A percentile compares a stretch with the other conserved stretches of the same genome.
Evolutionary conservation across 2,797 vertebrate species (phyloP).

Genomic region (Pyrocephalus nanus): DNA sequence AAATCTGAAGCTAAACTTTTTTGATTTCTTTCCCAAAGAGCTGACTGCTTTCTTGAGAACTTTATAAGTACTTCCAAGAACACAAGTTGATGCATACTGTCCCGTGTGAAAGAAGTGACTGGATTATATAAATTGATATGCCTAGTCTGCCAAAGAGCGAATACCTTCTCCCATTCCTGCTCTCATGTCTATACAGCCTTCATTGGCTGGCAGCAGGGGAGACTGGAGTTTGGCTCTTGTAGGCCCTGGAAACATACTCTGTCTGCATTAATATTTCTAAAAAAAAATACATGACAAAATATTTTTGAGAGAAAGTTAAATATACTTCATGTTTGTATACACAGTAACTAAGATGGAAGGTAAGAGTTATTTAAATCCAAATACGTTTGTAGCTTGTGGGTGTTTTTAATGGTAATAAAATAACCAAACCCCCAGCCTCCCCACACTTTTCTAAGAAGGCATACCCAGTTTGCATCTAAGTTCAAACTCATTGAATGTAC

Average conservation of each 20-base stretch:
- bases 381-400: neutral
- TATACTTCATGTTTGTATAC: neutral
- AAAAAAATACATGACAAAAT: constrained; percentile 2
- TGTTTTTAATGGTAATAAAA: neutral
- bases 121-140: constrained; percentile 32
- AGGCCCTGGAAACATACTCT: neutral
- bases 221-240: constrained; percentile 19
- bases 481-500: neutral
- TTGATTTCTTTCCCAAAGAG: constrained; percentile 1
- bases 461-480: neutral
- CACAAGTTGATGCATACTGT: constrained; percentile 33
- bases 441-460: neutral
- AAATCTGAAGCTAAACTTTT: neutral
- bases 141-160: constrained; percentile 4
- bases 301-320: constrained; percentile 24
- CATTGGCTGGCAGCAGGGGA: neutral
- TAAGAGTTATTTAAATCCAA: neutral
- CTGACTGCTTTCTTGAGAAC: constrained; percentile 36
- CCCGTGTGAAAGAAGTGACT: constrained; percentile 53
- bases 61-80: constrained; percentile 53
- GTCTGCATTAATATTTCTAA: constrained; percentile 7
- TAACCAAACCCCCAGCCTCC: neutral
- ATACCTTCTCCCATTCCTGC: constrained; percentile 29
- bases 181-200: constrained; percentile 17
- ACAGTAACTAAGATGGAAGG: neutral